Base-by-base conservation (phyloP, 2,888 invertebrate species). In the Fabriciana adippe region DNA sequence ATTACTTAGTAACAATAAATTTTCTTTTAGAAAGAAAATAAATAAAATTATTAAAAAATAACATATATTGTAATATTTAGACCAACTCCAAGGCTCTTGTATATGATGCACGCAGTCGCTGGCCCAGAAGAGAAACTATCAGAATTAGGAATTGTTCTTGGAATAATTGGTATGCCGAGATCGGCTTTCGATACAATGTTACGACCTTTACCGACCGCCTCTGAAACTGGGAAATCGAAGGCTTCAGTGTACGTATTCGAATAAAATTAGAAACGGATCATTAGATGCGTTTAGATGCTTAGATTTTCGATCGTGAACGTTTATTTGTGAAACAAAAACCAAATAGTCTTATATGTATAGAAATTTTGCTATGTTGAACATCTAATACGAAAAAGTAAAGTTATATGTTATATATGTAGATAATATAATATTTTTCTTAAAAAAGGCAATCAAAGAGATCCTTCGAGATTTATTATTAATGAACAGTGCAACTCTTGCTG, bases 101-200 rank as follows among this genome's bases (percentile, higher is more conserved):
- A 93, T 75, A 82, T 95, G 77, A 86, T 93, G 81, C 85, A 88
- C 56, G 93, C 93, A 2, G 87, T 94, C 60, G 87, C 93, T 3
- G 93, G 92, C 0, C 87, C 93, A 1, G 95, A 95, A 81, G 94
- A 94, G 71, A 73, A 81, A 3, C 77, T 95, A 15, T 15, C 67
- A 4, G 77, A 87, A 21, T 71, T 86, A 16, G 86, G 89, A 2
- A 85, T 95, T 16, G 87, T 90, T 64, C 79, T 95, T 6, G 95
- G 95, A 1, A 93, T 95, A 65, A 82, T 95, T 59, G 95, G 95
- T 3, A 81, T 93, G 75, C 85, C 90, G 1, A 88, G 94, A 31
- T 79, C 87, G 11, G 78, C 86, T 56, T 94, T 94, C 73, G 95
- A 95, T 77, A 87, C 94, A 1, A 93, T 94, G 91, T 81, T 95